These are phyloP conservation scores for Notiomystis cincta DNA, from an alignment of 2,113 vertebrate genomes.

Conservation along the genomic window DNA sequence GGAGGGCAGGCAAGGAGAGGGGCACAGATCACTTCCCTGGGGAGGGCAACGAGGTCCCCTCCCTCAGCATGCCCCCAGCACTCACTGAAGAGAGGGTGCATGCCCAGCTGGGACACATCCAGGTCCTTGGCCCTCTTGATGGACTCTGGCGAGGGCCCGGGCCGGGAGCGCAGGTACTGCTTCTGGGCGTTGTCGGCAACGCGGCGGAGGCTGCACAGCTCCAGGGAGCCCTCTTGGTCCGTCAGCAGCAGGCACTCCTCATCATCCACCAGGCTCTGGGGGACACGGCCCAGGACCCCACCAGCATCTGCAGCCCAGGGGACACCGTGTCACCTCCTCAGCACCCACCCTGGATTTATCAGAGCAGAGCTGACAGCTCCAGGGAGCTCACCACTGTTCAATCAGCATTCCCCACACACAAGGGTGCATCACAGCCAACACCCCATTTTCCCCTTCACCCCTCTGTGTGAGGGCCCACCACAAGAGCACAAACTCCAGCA, in stretches of 20 bases:
- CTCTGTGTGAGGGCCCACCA: no score
- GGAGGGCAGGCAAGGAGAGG: not conserved
- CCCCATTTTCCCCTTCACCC: no score
- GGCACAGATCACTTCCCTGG: not conserved
- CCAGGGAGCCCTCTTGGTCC: conserved; percentile 76
- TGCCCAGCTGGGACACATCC: conserved; percentile 77
- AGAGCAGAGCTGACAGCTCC: not conserved
- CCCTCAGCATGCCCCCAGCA: fast-evolving
- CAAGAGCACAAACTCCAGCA: not conserved
- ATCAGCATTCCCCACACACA: fast-evolving
- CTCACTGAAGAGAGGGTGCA: conserved; percentile 91
- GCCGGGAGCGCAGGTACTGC: conserved; percentile 90
- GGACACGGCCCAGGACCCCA: conserved; percentile 85
- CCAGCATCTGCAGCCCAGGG: conserved; percentile 39
- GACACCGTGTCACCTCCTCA: not conserved
- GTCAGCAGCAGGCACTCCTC: conserved; percentile 81
- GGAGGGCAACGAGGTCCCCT: fast-evolving
- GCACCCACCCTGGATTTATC: not conserved
- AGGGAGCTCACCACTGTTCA: fast-evolving
- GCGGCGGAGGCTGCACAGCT: conserved; percentile 78
- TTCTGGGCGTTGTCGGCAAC: conserved; percentile 87
- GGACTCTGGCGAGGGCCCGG: conserved; percentile 84
- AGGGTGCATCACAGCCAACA: not conserved
- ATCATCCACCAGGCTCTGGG: conserved; percentile 88
- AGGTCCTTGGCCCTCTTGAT: conserved; percentile 87